Percentiles rank a stretch among this genome's conserved stretches.
phyloP scores from a whole-genome alignment of 2,113 vertebrate genomes.

The Phainopepla nitens region DNA sequence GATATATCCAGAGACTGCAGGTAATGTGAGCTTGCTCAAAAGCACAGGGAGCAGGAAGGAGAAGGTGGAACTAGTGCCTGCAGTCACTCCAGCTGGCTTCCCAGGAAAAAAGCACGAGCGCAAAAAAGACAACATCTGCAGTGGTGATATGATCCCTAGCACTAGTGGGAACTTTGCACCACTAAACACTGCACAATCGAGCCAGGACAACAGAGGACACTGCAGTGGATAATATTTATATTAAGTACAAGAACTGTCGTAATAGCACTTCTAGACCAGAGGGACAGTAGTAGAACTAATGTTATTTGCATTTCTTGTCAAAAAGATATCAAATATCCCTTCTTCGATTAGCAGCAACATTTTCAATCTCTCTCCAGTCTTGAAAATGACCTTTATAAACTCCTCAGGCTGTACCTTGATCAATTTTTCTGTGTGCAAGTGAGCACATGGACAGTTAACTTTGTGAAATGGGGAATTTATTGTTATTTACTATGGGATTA shows the following conservation, averaged over 20 bases:
- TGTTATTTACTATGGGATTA: neutral
- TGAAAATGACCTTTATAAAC: conserved; percentile 37
- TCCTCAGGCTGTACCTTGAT: neutral
- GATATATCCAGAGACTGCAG: neutral
- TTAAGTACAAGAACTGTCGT: neutral
- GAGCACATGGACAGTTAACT: neutral
- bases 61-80: neutral
- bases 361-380: neutral
- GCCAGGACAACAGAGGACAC: neutral
- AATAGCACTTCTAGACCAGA: neutral
- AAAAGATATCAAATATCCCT: neutral
- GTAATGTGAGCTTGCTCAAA: neutral
- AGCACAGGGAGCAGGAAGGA: neutral
- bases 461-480: conserved; percentile 2
- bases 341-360: conserved; percentile 2
- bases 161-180: neutral
- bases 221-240: neutral
- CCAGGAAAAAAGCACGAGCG: fast-evolving
- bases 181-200: neutral
- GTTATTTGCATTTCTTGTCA: conserved; percentile 34
- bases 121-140: neutral
- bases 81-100: neutral
- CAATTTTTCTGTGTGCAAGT: conserved; percentile 4
- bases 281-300: neutral
- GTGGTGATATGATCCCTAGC: neutral